A percentile compares a stretch with the other conserved stretches of the same genome.
Evolutionary conservation across 2,888 invertebrate genomes (phyloP).

Genomic region (Boloria selene): DNA sequence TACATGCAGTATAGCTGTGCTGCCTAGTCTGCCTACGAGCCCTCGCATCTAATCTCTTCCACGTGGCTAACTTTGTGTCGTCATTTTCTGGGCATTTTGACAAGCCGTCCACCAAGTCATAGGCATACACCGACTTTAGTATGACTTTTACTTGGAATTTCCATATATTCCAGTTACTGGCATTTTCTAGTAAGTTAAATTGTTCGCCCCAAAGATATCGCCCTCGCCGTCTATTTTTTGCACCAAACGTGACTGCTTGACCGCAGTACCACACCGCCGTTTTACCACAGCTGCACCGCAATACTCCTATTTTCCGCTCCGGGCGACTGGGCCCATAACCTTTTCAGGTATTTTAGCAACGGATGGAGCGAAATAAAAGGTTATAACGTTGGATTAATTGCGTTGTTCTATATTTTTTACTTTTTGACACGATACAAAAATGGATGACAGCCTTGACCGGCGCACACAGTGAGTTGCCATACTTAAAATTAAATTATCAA

Average conservation of each 20-base stretch:
- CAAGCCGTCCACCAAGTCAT: neutral
- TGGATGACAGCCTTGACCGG: too few species aligned
- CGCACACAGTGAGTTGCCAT: too few species aligned
- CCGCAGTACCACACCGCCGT: too few species aligned
- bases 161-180: neutral
- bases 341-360: too few species aligned
- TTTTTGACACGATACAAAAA: too few species aligned
- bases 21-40: neutral
- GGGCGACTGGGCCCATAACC: slow-evolving; percentile 1
- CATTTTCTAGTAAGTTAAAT: neutral
- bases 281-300: neutral
- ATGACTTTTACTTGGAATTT: neutral
- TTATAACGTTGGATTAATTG: too few species aligned
- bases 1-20: neutral
- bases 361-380: too few species aligned
- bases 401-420: too few species aligned
- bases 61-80: neutral
- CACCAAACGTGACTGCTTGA: neutral
- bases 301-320: neutral
- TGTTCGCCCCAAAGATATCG: neutral
- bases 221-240: neutral
- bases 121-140: neutral
- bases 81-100: neutral
- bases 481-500: too few species aligned
- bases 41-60: neutral